phyloP scores from a whole-genome alignment of 1,140 invertebrate genomes.

The Drosophila dunni region DNA sequence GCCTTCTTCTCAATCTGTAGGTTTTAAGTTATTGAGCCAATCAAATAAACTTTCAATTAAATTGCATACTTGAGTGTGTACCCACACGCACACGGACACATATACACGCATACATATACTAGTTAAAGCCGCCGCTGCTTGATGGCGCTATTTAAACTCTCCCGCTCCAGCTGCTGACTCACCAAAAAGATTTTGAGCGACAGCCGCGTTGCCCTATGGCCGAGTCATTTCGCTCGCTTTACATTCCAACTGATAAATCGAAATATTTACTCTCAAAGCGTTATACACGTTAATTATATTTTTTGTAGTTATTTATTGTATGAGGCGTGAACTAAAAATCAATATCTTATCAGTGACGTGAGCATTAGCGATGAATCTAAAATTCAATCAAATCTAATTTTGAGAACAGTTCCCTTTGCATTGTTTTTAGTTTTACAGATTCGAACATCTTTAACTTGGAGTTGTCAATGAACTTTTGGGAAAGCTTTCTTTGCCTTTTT shows the following conservation, averaged over 20 bases:
- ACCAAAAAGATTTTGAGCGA: conserved; percentile 36
- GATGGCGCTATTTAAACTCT: conserved; percentile 9
- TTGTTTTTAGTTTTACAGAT: conserved; percentile 25
- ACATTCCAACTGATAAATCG: conserved; percentile 36
- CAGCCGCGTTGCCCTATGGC: not conserved
- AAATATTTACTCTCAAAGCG: conserved; percentile 21
- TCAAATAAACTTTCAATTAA: conserved; percentile 51
- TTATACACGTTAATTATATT: conserved; percentile 18
- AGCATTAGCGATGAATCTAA: conserved; percentile 5
- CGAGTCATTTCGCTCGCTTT: conserved; percentile 14
- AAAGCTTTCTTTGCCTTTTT: conserved; percentile 35
- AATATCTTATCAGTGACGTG: conserved; percentile 68
- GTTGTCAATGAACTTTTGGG: conserved; percentile 38
- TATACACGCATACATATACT: conserved; percentile 16
- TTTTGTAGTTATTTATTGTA: conserved; percentile 8
- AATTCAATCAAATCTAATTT: conserved; percentile 11
- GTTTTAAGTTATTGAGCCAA: not conserved
- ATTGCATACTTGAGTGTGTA: conserved; percentile 14
- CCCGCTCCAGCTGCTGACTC: conserved; percentile 52
- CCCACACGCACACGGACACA: conserved; percentile 4
- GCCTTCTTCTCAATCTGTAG: not conserved
- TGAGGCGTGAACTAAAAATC: conserved; percentile 47
- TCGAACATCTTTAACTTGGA: conserved; percentile 16
- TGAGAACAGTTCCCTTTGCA: conserved; percentile 10
- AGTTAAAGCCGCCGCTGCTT: conserved; percentile 18